Conservation (phyloP, 2,113 vertebrate genomes). For the Halcyon senegalensis region DNA sequence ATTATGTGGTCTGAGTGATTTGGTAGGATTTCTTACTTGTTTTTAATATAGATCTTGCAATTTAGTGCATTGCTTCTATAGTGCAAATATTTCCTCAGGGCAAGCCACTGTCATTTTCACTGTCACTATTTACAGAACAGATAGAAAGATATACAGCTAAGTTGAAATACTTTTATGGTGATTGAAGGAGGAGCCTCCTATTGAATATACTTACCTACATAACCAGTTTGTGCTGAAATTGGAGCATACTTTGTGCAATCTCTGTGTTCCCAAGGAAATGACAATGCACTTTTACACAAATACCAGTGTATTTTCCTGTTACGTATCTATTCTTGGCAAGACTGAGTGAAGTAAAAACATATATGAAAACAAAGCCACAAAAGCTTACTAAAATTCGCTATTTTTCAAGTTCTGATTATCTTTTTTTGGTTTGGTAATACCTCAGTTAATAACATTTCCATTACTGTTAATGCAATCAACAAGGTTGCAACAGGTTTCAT, state of each 20-base stretch:
- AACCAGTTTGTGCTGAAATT: background rate
- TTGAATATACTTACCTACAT: background rate
- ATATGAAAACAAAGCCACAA: background rate
- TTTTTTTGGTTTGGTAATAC: background rate
- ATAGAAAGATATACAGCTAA: background rate
- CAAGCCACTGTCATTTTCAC: background rate
- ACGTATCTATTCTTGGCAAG: background rate
- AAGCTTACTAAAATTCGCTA: background rate
- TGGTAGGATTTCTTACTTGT: background rate
- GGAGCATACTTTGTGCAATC: background rate
- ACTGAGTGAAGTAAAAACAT: background rate
- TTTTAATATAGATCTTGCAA: background rate
- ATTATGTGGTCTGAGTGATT: background rate
- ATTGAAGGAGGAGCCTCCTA: background rate
- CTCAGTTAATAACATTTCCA: background rate
- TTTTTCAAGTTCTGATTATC: background rate
- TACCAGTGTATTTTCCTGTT: background rate
- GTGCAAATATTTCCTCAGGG: background rate
- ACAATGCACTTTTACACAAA: background rate
- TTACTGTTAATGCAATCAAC: background rate
- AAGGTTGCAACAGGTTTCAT: background rate
- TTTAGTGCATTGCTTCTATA: background rate
- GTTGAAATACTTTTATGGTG: background rate
- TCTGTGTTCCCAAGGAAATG: background rate
- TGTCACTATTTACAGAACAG: background rate